Percentiles rank a stretch among this genome's conserved stretches.
Conservation (phyloP, 2,888 invertebrate genomes). For the Pseudeuparius sepicola region DNA sequence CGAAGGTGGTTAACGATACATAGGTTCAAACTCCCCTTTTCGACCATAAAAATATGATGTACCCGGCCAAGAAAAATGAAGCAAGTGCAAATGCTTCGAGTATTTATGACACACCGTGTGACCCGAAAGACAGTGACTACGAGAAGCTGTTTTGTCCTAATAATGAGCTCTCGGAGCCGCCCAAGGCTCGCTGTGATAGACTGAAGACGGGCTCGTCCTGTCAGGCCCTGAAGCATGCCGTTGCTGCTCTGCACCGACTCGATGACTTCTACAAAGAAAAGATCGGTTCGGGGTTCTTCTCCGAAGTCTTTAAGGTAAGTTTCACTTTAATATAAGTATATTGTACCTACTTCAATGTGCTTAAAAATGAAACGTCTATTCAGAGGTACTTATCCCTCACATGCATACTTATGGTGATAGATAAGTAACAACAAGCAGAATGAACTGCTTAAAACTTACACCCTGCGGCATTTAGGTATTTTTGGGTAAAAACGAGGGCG, state of each 20-base stretch:
- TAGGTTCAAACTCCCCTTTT: too few relatives aligned
- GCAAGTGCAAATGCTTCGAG: constrained; percentile 29
- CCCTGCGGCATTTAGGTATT: too few relatives aligned
- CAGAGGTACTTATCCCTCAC: too few relatives aligned
- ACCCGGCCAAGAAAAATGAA: constrained; percentile 31
- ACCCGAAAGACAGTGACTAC: constrained; percentile 36
- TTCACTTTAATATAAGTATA: too few relatives aligned
- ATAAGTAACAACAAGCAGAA: too few relatives aligned
- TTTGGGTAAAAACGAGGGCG: too few relatives aligned
- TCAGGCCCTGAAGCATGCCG: constrained; percentile 82
- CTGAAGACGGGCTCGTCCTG: constrained; percentile 69
- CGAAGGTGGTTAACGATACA: constrained; percentile 39
- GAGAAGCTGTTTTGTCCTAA: constrained; percentile 37
- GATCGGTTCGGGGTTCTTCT: constrained; percentile 93
- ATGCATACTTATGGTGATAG: too few relatives aligned
- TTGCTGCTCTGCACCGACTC: constrained; percentile 81
- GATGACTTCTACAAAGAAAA: constrained; percentile 91
- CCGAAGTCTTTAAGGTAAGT: constrained; percentile 93
- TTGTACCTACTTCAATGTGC: too few relatives aligned
- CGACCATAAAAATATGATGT: too few relatives aligned
- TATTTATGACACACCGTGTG: constrained; percentile 38
- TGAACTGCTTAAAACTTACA: too few relatives aligned
- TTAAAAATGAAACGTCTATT: too few relatives aligned
- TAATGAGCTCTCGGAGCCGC: constrained; percentile 38
- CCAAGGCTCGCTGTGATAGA: constrained; percentile 40